Base-by-base conservation (phyloP, 2,113 vertebrate genomes). In the Dasypus novemcinctus region DNA sequence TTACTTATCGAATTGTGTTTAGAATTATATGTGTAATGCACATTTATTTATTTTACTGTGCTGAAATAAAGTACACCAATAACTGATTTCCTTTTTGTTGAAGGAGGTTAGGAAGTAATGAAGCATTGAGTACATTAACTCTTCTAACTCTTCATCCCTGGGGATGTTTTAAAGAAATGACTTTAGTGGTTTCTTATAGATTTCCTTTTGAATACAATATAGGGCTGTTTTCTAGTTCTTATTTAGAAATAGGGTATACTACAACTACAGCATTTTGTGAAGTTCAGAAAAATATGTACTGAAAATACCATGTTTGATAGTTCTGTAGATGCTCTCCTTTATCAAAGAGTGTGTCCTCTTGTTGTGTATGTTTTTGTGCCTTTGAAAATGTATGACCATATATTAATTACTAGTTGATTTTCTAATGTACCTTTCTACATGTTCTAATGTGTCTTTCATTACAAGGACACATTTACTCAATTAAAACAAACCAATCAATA, bases 1-100 rank as follows among this genome's bases (percentile, higher is more conserved):
- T 94, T 97, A 76, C 38, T 96, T 91, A 93, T 92, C 92, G 82
- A 95, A n/a, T 91, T 96, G 95, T 72, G 59, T 94, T 95, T 82
- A 94, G 49, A 94, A 82, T 96, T 95, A 86, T 85, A 82, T 81
- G 52, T 92, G 79, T 88, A 91, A 86, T 36, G 27, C 54, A 79
- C 31, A 75, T 91, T 91, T 96, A 90, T 95, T 95, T 97, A 89
- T 93, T 96, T 69, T 59, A 80, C 59, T 88, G 29, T 81, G 41
- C 64, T 91, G 88, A 97, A 96, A 79, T 86, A 54, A 2, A 41
- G 18, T 52, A 75, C 15, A 87, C 54, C 33, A 61, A 54, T 90
- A 93, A 83, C 71, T 87, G 90, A 93, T 95, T 97, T 97, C 25
- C 41, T 82, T 94, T 92, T 49, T 94, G 81, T 94, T 95, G 68